Evolutionary conservation across 2,888 invertebrate genomes (phyloP).

Genomic region (Zeuzera pyrina): DNA sequence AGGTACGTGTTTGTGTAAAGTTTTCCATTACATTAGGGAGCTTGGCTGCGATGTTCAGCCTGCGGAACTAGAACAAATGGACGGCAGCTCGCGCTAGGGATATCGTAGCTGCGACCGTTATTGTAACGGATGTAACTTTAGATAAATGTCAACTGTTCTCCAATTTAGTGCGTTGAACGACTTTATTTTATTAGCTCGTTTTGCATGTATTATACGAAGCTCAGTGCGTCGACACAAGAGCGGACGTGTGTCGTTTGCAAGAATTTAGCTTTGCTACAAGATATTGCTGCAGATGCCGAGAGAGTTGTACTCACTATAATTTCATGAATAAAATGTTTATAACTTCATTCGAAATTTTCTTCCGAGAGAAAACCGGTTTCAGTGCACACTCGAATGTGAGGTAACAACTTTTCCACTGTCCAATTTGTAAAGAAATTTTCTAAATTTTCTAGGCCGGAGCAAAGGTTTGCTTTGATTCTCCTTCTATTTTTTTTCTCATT

Average conservation of each 20-base stretch:
- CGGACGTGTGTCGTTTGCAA: slow-evolving; percentile 28
- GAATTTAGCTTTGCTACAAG: slow-evolving; percentile 18
- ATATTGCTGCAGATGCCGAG: too few relatives aligned
- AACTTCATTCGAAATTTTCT: slow-evolving; percentile 25
- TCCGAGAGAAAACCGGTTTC: slow-evolving; percentile 30
- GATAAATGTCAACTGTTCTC: slow-evolving; percentile 67
- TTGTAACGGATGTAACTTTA: slow-evolving; percentile 69
- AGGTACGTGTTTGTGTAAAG: slow-evolving; percentile 52
- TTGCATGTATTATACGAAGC: slow-evolving; percentile 52
- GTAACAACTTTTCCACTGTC: slow-evolving; percentile 36
- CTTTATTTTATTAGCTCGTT: slow-evolving; percentile 62
- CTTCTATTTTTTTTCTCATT: slow-evolving; percentile 27
- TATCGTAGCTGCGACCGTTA: slow-evolving; percentile 64
- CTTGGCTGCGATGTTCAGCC: slow-evolving; percentile 17
- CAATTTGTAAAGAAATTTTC: slow-evolving; percentile 39
- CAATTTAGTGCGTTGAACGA: slow-evolving; percentile 57
- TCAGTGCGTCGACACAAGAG: slow-evolving; percentile 33
- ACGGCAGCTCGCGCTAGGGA: slow-evolving; percentile 41
- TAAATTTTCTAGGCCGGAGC: slow-evolving; percentile 26
- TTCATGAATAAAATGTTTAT: neutral
- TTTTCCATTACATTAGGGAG: slow-evolving; percentile 58
- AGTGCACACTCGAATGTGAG: slow-evolving; percentile 23
- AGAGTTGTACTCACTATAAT: neutral
- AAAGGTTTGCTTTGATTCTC: slow-evolving; percentile 32
- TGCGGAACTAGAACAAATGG: slow-evolving; percentile 61